Evolutionary conservation across 1,140 invertebrate genomes (phyloP).

Genomic region (Temnothorax nylanderi): DNA sequence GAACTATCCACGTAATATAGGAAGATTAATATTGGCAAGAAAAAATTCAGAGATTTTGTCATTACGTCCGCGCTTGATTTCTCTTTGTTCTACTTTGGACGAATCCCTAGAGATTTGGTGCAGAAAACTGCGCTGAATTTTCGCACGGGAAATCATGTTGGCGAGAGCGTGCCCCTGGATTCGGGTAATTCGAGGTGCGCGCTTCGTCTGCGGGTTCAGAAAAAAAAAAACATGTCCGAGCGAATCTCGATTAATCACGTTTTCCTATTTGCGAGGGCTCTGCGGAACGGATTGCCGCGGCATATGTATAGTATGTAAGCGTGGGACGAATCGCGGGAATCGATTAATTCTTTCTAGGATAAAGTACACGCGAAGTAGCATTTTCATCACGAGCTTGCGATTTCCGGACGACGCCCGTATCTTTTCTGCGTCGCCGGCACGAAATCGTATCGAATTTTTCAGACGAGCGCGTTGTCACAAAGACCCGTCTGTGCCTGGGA

Average conservation of each 20-base stretch:
- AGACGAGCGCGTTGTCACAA: background rate
- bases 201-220: background rate
- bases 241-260: conserved; percentile 51
- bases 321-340: conserved; percentile 19
- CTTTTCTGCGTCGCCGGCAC: background rate
- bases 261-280: conserved; percentile 47
- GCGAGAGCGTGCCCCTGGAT: background rate
- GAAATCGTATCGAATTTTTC: background rate
- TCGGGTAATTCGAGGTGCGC: conserved; percentile 21
- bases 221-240: conserved; percentile 42
- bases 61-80: background rate
- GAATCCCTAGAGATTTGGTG: background rate
- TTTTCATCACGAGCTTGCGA: conserved; percentile 14
- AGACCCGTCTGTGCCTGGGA: background rate
- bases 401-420: background rate
- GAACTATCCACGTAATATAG: background rate
- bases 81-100: background rate
- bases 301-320: conserved; percentile 21
- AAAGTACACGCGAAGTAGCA: conserved; percentile 14
- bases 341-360: conserved; percentile 49
- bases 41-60: background rate
- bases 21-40: background rate
- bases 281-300: conserved; percentile 27
- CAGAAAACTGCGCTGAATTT: background rate
- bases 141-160: conserved; percentile 16